Evolutionary conservation across 2,888 invertebrate species (phyloP), one percentile per base, ranked within the genome.

Genomic region (Steromphala cineraria): DNA sequence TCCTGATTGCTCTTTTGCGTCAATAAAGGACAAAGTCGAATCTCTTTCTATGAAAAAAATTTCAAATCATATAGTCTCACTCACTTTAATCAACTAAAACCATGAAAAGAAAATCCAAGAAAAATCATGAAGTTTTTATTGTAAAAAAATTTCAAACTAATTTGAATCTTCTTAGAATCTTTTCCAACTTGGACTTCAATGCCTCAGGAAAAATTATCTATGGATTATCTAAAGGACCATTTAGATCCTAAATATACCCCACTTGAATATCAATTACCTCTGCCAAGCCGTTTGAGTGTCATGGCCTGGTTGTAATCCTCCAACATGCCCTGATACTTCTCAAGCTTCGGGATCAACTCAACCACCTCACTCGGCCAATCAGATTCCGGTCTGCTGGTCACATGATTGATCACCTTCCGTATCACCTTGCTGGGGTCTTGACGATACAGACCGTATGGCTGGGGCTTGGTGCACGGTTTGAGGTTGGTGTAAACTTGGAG

Each of bases 271-370:
- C 17, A 0, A 80, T 75, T 52, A 82, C 94, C 94, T 89, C 92
- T 93, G 40, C 93, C 93, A 53, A 94, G 91, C 40, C 89, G 88
- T 75, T 92, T 90, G 19, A 94, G 88, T 15, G 93, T 89, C 84
- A 93, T 92, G 13, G 94, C 94, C 88, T 94, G 94, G 52, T 91
- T 89, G 83, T 91, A 93, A 85, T 94, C 94, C 52, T 91, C 91
- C 80, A 94, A 83, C 86, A 92, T 87, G 53, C 92, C 91, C 67
- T 91, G 87, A 82, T 93, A 93, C 40, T 91, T 86, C 28, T 89
- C 83, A 71, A 94, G 87, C 67, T 92, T 90, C 19, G 87, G 85
- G 3, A 90, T 87, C 75, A 91, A 83, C 24, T 85, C 84, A 40
- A 82, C 71, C 62, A 88, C 87, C 36, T 87, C 87, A 1, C 82